Conservation (phyloP, 2,113 vertebrate species). For the Asarcornis scutulata region DNA sequence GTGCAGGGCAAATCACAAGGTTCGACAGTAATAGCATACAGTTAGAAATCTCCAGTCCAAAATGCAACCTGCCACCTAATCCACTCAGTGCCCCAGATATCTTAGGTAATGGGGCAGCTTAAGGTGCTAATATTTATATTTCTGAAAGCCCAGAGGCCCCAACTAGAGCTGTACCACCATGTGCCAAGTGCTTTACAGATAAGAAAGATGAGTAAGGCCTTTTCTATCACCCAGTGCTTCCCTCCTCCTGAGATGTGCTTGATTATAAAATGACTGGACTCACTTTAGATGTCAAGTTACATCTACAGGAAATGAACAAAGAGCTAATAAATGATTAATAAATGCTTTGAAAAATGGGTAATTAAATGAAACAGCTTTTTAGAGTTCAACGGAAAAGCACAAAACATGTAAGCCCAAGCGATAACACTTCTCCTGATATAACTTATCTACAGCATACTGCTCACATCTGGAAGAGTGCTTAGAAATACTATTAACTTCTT, state of each 20-base stretch:
- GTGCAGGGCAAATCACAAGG: fast-evolving
- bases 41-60: not conserved
- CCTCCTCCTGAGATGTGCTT: not conserved
- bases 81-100: not conserved
- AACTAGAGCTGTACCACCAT: not conserved
- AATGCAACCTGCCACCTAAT: not conserved
- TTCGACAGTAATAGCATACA: not conserved
- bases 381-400: not conserved
- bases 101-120: not conserved
- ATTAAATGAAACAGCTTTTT: conserved; percentile 49
- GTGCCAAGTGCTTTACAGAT: not conserved
- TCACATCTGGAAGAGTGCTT: conserved; percentile 19
- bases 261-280: not conserved
- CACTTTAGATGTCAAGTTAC: not conserved
- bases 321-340: conserved; percentile 48
- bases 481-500: conserved; percentile 26
- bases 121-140: not conserved
- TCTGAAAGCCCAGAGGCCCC: not conserved
- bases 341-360: conserved; percentile 41
- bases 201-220: not conserved
- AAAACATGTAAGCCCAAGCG: conserved; percentile 35
- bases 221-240: not conserved
- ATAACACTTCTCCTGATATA: conserved; percentile 15
- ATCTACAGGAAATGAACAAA: conserved; percentile 16
- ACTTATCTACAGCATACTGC: conserved; percentile 40